Evolutionary conservation across 2,888 invertebrate species (phyloP), one percentile per base, ranked within the genome.

Genomic region (Drosophila mercatorum): DNA sequence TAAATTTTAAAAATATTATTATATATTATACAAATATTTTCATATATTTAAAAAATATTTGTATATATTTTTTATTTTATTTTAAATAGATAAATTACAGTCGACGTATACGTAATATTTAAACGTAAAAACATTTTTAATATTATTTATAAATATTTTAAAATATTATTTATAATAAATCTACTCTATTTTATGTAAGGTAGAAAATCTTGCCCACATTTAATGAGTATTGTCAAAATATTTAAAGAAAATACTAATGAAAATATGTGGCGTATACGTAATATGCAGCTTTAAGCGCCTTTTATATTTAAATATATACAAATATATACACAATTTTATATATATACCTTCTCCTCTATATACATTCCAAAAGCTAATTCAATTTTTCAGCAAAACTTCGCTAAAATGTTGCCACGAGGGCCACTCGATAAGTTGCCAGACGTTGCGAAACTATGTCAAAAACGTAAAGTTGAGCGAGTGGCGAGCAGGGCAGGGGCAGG

Each of bases 391-490:
- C 5, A 17, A 34, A 11, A 34, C 31, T 36, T 17, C 1, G 3
- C 17, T 17, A 36, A 36, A 22, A 38, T 52, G 1, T 0, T 17
- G 11, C 4, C 14, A 14, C 38, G 52, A 53, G 52, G 52, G 22
- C 12, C 60, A 46, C 65, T 71, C 53, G 46, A 62, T 47, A 66
- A 78, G 57, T 78, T 58, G 41, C 34, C 51, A 34, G 51, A 36
- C 34, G 12, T 17, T 34, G 51, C 17, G 43, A 65, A 78, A 71
- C 71, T 71, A 55, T 78, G 78, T 68, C 68, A 68, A 14, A 58
- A 60, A 47, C 47, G 47, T 28, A 36, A 38, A 31, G 26, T 26
- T 6, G 40, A 2, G 38, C 34, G 26, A 41, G 14, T 14, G 34
- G 1, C n/a, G 28, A 8, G 38, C 38, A 12, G 38, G 7, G 41